Conservation (phyloP, 2,888 invertebrate species). For the Elegia similella region DNA sequence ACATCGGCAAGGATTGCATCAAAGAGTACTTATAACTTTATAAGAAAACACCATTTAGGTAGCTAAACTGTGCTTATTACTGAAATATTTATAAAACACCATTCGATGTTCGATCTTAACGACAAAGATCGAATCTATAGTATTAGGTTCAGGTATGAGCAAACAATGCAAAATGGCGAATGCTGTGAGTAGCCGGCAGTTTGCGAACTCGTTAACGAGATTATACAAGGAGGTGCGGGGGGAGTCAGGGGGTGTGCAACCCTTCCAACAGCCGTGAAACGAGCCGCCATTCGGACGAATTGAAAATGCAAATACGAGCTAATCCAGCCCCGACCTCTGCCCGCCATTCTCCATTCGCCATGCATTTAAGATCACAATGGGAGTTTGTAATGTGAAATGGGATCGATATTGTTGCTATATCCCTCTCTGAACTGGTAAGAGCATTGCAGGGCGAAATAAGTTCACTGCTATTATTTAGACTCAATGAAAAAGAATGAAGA, state of each 20-base stretch:
- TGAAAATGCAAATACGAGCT: conserved; percentile 66
- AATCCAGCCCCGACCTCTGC: conserved; percentile 49
- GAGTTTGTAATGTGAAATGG: conserved; percentile 3
- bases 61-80: no score
- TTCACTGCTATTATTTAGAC: no score
- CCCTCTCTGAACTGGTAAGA: neutral
- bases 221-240: conserved; percentile 6
- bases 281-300: conserved; percentile 33
- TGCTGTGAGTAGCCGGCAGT: conserved; percentile 13
- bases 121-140: neutral
- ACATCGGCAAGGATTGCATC: no score
- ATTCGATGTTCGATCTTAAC: no score
- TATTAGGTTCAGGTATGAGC: neutral
- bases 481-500: no score
- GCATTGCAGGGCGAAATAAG: no score
- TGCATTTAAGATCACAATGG: conserved; percentile 19
- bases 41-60: no score
- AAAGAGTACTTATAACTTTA: no score
- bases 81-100: no score
- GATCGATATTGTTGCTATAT: conserved; percentile 1
- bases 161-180: conserved; percentile 12
- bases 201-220: conserved; percentile 15
- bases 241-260: conserved; percentile 8
- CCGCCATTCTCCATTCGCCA: conserved; percentile 19
- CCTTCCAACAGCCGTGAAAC: conserved; percentile 20